Conservation (phyloP, 2,113 vertebrate genomes). For the Zeus faber region DNA sequence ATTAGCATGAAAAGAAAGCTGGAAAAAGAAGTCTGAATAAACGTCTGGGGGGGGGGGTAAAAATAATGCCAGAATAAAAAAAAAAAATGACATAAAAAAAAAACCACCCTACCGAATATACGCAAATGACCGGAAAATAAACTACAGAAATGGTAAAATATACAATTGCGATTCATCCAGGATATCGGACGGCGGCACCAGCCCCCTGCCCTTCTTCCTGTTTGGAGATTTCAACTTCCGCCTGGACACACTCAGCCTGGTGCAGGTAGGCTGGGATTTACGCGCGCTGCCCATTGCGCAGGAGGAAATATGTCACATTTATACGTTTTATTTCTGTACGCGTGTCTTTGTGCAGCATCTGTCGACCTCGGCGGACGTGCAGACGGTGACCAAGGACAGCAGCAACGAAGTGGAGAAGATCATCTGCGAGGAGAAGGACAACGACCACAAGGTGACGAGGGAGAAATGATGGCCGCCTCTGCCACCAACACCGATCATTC, state of each 20-base stretch:
- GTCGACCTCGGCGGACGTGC: conserved; percentile 63
- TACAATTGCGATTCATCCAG: too few relatives aligned
- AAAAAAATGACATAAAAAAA: too few relatives aligned
- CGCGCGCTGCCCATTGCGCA: too few relatives aligned
- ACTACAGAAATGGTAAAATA: too few relatives aligned
- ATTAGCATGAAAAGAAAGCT: too few relatives aligned
- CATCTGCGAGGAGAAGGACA: conserved; percentile 74
- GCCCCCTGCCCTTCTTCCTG: conserved; percentile 72
- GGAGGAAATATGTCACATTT: too few relatives aligned
- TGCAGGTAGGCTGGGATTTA: conserved; percentile 78
- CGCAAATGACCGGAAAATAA: too few relatives aligned
- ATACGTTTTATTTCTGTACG: too few relatives aligned
- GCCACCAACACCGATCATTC: accelerated
- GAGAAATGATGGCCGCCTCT: accelerated
- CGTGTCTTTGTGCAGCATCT: conserved; percentile 59
- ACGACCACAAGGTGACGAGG: conserved; percentile 69
- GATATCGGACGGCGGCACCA: conserved; percentile 53
- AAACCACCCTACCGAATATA: too few relatives aligned
- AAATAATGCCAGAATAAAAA: too few relatives aligned
- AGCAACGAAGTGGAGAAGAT: conserved; percentile 74
- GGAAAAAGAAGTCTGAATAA: too few relatives aligned
- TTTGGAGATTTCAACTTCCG: conserved; percentile 85
- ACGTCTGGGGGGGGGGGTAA: too few relatives aligned
- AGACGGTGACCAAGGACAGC: conserved; percentile 68
- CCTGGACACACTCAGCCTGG: conserved; percentile 71